These are phyloP conservation scores for Xestia c-nigrum DNA, from an alignment of 2,888 invertebrate species.

Conservation along the genomic window DNA sequence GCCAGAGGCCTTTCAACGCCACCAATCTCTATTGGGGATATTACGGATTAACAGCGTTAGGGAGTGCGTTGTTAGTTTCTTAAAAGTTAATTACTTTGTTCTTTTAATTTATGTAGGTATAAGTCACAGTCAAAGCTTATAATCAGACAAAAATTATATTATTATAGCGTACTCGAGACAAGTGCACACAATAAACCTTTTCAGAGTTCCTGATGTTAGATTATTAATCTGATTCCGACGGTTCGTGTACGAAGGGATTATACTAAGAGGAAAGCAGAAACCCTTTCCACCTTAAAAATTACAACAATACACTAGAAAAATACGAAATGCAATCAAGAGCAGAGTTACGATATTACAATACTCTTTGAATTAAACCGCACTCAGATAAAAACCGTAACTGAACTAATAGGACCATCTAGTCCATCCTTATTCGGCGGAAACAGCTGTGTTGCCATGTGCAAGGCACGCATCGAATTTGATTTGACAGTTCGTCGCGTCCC, in stretches of 20 bases:
- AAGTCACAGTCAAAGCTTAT: too few relatives aligned
- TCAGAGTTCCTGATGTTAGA: too few relatives aligned
- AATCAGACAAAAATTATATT: too few relatives aligned
- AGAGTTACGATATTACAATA: background rate
- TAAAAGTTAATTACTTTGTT: too few relatives aligned
- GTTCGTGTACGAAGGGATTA: background rate
- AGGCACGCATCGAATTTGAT: conserved; percentile 78
- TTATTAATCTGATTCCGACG: background rate
- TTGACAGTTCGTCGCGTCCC: conserved; percentile 86
- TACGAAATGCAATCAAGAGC: background rate
- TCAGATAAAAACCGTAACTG: conserved; percentile 29
- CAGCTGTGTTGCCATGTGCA: conserved; percentile 73
- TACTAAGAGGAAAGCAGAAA: background rate
- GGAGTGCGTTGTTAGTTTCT: too few relatives aligned
- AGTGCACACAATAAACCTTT: too few relatives aligned
- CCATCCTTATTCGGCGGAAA: conserved; percentile 65
- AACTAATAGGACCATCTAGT: conserved; percentile 8
- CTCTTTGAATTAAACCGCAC: background rate
- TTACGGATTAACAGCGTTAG: too few relatives aligned
- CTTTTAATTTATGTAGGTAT: too few relatives aligned
- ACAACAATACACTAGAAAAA: too few relatives aligned
- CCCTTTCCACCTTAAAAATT: background rate
- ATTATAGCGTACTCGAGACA: too few relatives aligned
- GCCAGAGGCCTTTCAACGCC: too few relatives aligned
- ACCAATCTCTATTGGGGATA: too few relatives aligned